These are phyloP conservation scores for Loxodonta africana DNA, from an alignment of 2,113 vertebrate species.

Conservation along the genomic window DNA sequence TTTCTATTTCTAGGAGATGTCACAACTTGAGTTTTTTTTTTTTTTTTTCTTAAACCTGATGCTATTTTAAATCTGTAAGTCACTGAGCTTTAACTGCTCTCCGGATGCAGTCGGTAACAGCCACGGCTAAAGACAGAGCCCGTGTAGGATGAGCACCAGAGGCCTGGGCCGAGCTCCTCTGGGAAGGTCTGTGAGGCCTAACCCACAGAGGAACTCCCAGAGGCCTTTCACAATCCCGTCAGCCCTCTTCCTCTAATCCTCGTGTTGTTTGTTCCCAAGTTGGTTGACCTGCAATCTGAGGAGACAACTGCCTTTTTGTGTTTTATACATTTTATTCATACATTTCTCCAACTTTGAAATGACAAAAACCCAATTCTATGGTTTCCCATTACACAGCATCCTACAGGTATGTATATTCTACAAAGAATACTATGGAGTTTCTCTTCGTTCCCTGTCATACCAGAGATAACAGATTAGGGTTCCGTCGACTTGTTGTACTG, in stretches of 20 bases:
- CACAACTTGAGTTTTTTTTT: not conserved
- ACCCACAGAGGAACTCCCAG: not conserved
- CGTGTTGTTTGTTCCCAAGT: not conserved
- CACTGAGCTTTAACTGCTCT: not conserved
- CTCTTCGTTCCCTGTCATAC: slow-evolving; percentile 81
- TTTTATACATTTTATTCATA: slow-evolving; percentile 80
- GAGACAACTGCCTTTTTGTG: slow-evolving; percentile 79
- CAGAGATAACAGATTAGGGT: slow-evolving; percentile 64
- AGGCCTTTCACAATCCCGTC: not conserved
- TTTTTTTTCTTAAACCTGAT: not conserved
- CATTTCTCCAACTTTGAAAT: slow-evolving; percentile 76
- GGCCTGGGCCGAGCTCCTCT: not conserved
- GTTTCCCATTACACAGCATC: slow-evolving; percentile 81
- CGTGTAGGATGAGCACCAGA: not conserved
- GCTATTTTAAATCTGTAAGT: slow-evolving; percentile 54
- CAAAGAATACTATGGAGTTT: slow-evolving; percentile 84
- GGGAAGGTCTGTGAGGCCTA: not conserved
- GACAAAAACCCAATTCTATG: slow-evolving; percentile 78
- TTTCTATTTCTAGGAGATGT: slow-evolving; percentile 55
- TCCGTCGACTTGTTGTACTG: slow-evolving; percentile 76
- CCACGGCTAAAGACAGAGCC: not conserved
- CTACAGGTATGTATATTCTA: slow-evolving; percentile 84
- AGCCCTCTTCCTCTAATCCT: not conserved
- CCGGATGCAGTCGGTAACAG: not conserved
- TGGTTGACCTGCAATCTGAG: slow-evolving; percentile 62